phyloP scores from a whole-genome alignment of 2,797 vertebrate species.

The Megalops cyprinoides region DNA sequence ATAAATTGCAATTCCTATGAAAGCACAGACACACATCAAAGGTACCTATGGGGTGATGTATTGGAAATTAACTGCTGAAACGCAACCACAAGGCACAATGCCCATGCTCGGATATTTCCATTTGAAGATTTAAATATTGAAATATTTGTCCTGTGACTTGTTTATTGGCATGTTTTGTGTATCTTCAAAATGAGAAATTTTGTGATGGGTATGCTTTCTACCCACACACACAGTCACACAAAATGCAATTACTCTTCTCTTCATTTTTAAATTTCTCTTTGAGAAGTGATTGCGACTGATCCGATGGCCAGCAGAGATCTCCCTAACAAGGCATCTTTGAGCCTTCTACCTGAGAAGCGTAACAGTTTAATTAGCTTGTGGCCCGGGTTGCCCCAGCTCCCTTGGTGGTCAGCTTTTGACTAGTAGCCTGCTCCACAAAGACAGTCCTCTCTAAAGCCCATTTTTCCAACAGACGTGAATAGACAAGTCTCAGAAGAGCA shows the following conservation, averaged over 20 bases:
- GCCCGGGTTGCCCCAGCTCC: slow-evolving; percentile 36
- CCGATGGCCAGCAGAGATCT: not conserved
- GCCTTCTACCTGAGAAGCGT: slow-evolving; percentile 6
- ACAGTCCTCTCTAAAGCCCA: slow-evolving; percentile 21
- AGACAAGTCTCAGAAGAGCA: slow-evolving; percentile 59
- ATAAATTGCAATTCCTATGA: too few species aligned
- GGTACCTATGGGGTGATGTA: too few species aligned
- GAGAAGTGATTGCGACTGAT: slow-evolving; percentile 1
- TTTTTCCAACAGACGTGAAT: slow-evolving; percentile 37
- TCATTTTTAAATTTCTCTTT: not conserved
- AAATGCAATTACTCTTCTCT: not conserved
- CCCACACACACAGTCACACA: not conserved
- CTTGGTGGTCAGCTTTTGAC: slow-evolving; percentile 61
- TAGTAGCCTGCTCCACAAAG: slow-evolving; percentile 26
- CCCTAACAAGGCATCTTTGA: slow-evolving; percentile 21
- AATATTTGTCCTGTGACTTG: too few species aligned
- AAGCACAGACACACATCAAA: not conserved
- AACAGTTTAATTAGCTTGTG: slow-evolving; percentile 22
- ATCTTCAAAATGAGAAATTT: not conserved
- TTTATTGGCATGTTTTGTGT: not conserved
- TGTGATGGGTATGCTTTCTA: not conserved
- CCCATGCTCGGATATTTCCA: too few species aligned
- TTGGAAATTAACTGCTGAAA: too few species aligned
- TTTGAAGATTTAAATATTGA: too few species aligned
- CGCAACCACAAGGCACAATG: too few species aligned